phyloP scores from a whole-genome alignment of 2,888 invertebrate species.

The Oligia latruncula region DNA sequence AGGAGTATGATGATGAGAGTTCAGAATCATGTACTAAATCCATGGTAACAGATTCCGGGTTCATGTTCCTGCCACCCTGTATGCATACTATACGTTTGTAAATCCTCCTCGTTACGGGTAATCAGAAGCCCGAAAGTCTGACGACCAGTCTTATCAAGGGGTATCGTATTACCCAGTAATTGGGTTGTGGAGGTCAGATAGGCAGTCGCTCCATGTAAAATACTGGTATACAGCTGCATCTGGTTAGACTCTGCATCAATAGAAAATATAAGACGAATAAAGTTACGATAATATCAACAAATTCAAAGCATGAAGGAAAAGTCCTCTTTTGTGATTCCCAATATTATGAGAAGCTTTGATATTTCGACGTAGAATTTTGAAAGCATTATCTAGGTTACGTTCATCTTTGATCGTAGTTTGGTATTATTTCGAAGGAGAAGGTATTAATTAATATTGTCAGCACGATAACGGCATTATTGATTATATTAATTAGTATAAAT shows the following conservation, averaged over 20 bases:
- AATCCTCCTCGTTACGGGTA: too few relatives aligned
- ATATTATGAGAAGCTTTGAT: slow-evolving; percentile 48
- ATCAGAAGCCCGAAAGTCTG: too few relatives aligned
- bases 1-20: too few relatives aligned
- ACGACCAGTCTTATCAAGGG: too few relatives aligned
- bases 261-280: not conserved
- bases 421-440: not conserved
- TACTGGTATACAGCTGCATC: too few relatives aligned
- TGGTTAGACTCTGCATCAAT: too few relatives aligned
- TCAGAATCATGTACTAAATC: too few relatives aligned
- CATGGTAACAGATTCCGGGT: too few relatives aligned
- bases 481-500: not conserved
- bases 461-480: not conserved
- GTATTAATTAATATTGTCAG: not conserved
- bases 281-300: slow-evolving; percentile 6
- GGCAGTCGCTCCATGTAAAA: too few relatives aligned
- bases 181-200: too few relatives aligned
- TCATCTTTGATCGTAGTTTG: slow-evolving; percentile 23
- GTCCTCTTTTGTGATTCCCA: slow-evolving; percentile 10
- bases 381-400: slow-evolving; percentile 38
- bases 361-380: slow-evolving; percentile 47
- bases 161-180: too few relatives aligned
- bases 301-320: slow-evolving; percentile 7
- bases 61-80: not conserved
- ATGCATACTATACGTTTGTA: not conserved